Conservation (phyloP, 2,113 vertebrate genomes). For the Phylloscopus trochilus region DNA sequence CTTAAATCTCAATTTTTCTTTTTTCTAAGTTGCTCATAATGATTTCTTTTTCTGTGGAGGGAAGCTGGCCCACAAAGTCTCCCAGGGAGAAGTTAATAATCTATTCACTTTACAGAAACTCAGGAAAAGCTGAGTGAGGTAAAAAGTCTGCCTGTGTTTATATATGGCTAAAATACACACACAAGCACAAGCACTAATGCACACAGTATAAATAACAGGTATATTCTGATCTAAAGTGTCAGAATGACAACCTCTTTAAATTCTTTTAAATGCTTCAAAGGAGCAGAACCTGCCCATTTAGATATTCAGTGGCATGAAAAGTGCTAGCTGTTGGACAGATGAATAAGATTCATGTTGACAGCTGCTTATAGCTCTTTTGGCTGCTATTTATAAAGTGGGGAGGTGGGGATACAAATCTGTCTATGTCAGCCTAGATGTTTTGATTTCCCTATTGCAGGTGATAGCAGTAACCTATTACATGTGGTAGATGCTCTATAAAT, state of each 20-base stretch:
- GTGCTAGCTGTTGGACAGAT: slow-evolving; percentile 25
- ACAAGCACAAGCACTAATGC: not conserved
- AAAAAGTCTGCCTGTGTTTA: not conserved
- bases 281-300: slow-evolving; percentile 30
- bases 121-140: not conserved
- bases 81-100: not conserved
- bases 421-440: not conserved
- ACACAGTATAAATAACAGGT: not conserved
- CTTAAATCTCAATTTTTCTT: not conserved
- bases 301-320: slow-evolving; percentile 51
- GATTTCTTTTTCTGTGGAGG: not conserved
- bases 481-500: slow-evolving; percentile 3
- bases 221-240: slow-evolving; percentile 23
- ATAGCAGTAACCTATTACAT: not conserved
- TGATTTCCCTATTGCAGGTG: not conserved
- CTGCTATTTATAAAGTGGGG: not conserved
- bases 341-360: slow-evolving; percentile 48
- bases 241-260: slow-evolving; percentile 38
- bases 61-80: not conserved
- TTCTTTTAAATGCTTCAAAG: slow-evolving; percentile 18
- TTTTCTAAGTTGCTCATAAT: not conserved
- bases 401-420: not conserved
- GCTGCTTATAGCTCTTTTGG: slow-evolving; percentile 43
- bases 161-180: not conserved
- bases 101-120: not conserved